A percentile compares a stretch with the other conserved stretches of the same genome.
Conservation (phyloP, 1,140 invertebrate genomes). For the Ephestia elutella region DNA sequence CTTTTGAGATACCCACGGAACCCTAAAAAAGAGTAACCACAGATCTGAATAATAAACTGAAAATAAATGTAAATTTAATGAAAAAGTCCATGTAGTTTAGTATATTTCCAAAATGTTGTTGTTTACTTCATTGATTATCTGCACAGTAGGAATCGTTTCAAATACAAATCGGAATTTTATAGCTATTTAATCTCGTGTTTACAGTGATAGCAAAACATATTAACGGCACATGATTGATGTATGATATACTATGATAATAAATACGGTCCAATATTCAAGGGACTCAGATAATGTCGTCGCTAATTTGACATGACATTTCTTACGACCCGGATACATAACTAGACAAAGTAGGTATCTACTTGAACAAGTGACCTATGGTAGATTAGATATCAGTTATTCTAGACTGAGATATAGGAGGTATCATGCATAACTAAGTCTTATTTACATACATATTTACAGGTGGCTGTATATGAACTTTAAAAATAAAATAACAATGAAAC, state of each 20-base stretch:
- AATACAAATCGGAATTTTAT: background rate
- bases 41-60: too few relatives aligned
- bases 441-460: background rate
- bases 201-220: background rate
- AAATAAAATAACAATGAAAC: background rate
- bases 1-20: too few relatives aligned
- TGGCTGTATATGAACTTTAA: background rate
- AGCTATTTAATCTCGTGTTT: background rate
- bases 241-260: too few relatives aligned
- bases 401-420: background rate
- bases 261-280: conserved; percentile 14
- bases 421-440: background rate
- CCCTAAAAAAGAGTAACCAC: too few relatives aligned
- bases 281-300: background rate
- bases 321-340: background rate
- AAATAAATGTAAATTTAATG: too few relatives aligned
- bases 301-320: background rate
- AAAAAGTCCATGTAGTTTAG: too few relatives aligned
- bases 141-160: background rate
- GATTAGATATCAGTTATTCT: conserved; percentile 1
- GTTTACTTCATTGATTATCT: background rate
- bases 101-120: too few relatives aligned
- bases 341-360: background rate
- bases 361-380: background rate
- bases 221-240: background rate